phyloP scores from a whole-genome alignment of 2,113 vertebrate species.

The Pseudonaja textilis region DNA sequence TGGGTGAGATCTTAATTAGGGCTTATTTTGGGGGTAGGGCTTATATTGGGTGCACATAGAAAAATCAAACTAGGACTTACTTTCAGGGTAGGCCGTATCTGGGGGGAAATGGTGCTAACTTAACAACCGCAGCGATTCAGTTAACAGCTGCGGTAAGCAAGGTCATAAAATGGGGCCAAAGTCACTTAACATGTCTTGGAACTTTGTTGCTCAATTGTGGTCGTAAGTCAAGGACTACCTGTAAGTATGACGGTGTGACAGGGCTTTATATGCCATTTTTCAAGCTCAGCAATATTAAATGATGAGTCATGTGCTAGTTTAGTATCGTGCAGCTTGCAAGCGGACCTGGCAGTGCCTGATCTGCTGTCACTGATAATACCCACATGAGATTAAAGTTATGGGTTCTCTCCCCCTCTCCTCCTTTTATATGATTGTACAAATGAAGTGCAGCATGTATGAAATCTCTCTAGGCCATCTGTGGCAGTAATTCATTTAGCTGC shows the following conservation, averaged over 20 bases:
- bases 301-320: constrained; percentile 57
- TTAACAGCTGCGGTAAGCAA: neutral
- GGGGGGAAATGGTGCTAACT: no score
- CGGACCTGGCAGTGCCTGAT: constrained; percentile 57
- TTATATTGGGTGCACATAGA: no score
- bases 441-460: constrained; percentile 57
- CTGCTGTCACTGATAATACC: constrained; percentile 61
- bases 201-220: neutral
- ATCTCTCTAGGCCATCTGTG: constrained; percentile 58
- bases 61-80: no score
- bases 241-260: constrained; percentile 36
- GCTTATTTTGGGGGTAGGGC: no score
- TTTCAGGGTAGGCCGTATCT: no score
- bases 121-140: neutral
- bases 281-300: constrained; percentile 52
- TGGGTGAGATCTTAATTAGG: no score
- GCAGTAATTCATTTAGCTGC: constrained; percentile 54
- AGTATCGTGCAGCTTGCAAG: constrained; percentile 45
- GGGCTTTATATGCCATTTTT: constrained; percentile 37
- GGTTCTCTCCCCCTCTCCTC: neutral
- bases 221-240: neutral
- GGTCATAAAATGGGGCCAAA: neutral
- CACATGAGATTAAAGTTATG: constrained; percentile 42
- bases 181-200: neutral
- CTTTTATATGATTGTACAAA: constrained; percentile 20